phyloP scores from a whole-genome alignment of 2,113 vertebrate species.

The Proteles cristata region DNA sequence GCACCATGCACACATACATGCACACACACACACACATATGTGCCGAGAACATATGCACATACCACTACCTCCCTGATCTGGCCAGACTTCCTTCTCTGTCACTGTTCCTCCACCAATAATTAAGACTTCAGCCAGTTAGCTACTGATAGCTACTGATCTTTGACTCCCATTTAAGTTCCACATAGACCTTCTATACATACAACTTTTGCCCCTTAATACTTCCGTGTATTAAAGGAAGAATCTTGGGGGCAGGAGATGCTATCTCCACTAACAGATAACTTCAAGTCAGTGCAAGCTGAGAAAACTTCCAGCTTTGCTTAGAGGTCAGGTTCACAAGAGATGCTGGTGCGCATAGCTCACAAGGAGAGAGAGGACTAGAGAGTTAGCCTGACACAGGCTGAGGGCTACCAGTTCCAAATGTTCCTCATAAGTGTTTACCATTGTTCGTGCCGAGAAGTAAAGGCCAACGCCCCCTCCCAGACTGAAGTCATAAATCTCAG shows the following conservation, averaged over 20 bases:
- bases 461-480: conserved; percentile 35
- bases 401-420: conserved; percentile 24
- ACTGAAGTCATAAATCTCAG: conserved; percentile 76
- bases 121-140: not conserved
- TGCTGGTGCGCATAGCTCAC: not conserved
- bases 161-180: conserved; percentile 29
- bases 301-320: not conserved
- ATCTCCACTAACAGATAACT: not conserved
- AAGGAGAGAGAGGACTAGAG: not conserved
- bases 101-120: not conserved
- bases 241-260: not conserved
- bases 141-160: not conserved
- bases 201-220: not conserved
- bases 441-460: conserved; percentile 53
- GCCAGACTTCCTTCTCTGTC: not conserved
- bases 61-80: not conserved
- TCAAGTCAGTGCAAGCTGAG: not conserved
- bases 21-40: too few species aligned
- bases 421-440: conserved; percentile 55
- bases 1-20: accelerated
- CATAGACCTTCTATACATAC: not conserved
- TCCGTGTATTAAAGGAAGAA: not conserved
- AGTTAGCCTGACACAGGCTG: not conserved
- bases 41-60: too few species aligned
- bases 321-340: not conserved